These are phyloP conservation scores for Hydroisotoma schaefferi DNA, from an alignment of 2,888 invertebrate genomes.

Conservation along the genomic window DNA sequence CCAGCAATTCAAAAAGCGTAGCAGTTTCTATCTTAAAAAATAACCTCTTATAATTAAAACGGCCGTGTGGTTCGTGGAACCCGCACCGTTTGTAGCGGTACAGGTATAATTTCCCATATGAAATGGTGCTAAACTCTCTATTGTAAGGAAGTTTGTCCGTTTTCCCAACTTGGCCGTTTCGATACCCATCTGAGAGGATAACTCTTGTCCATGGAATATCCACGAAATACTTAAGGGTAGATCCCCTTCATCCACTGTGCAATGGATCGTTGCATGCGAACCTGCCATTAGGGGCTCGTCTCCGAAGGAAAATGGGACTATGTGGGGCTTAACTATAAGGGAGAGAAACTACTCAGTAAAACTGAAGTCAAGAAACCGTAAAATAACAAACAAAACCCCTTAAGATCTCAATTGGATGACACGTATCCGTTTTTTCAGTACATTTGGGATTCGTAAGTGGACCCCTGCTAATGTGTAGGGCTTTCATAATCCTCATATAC, in stretches of 20 bases:
- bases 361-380: too few species aligned
- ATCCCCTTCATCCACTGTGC: constrained; percentile 24
- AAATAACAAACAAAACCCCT: too few species aligned
- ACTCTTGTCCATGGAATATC: constrained; percentile 43
- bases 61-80: constrained; percentile 62
- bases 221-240: constrained; percentile 31
- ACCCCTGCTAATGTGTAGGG: too few species aligned
- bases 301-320: constrained; percentile 63
- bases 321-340: constrained; percentile 64
- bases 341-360: too few species aligned
- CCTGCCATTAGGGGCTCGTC: constrained; percentile 64
- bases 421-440: too few species aligned
- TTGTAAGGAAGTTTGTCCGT: constrained; percentile 61
- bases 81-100: constrained; percentile 65
- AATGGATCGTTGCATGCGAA: constrained; percentile 12
- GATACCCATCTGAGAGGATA: constrained; percentile 49
- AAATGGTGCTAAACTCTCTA: constrained; percentile 62
- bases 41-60: constrained; percentile 64
- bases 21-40: constrained; percentile 9
- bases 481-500: too few species aligned
- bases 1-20: too few species aligned
- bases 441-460: too few species aligned
- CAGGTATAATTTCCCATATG: constrained; percentile 71
- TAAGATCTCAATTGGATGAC: too few species aligned
- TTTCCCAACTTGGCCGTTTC: constrained; percentile 59